Base-by-base conservation (phyloP, 2,888 invertebrate genomes). In the Idaea straminata region DNA sequence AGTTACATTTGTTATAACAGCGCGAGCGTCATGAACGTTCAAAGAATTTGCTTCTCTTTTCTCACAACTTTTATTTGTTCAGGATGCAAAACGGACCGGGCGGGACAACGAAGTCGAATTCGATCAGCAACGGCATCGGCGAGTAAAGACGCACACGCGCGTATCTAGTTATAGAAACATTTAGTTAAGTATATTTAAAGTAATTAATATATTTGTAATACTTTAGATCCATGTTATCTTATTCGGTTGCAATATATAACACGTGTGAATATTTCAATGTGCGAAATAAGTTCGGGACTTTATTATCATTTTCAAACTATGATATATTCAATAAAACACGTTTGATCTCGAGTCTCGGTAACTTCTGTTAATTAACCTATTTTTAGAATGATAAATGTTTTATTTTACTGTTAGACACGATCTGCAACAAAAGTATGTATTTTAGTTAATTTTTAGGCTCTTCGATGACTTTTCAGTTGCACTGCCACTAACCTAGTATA, bases 341-440 rank as follows among this genome's bases (percentile, higher is more conserved):
- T 85, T 87, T 88, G 89, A 89, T 91, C 91, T 90, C 89, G 85
- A 86, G 81, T 85, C 83, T 84, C 84, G 83, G 25, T 85, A 85
- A 83, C 82, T 79, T 81, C 77, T 81, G 84, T 77, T 77, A 78
- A 80, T 80, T 77, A 80, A 84, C 77, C 77, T 85, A 78, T 83
- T 80, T 72, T 82, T 82, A 80, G 78, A 80, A 79, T 80, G 80
- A 77, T 74, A 82, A 83, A 81, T 84, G 78, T 87, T 81, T 87
- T 83, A 83, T 84, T 81, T 82, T 86, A 36, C 36, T 84, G 80
- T 86, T 87, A 80, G 78, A 77, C 69, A 75, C 71, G 79, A 76
- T 72, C 76, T 74, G 76, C 74, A 68, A 76, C 76, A 75, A 75
- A 75, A 76, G 74, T 76, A 78, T 59, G 59, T 59, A 59, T 59